These are phyloP conservation scores for Agrochola litura DNA, from an alignment of 2,888 invertebrate genomes.

Conservation along the genomic window DNA sequence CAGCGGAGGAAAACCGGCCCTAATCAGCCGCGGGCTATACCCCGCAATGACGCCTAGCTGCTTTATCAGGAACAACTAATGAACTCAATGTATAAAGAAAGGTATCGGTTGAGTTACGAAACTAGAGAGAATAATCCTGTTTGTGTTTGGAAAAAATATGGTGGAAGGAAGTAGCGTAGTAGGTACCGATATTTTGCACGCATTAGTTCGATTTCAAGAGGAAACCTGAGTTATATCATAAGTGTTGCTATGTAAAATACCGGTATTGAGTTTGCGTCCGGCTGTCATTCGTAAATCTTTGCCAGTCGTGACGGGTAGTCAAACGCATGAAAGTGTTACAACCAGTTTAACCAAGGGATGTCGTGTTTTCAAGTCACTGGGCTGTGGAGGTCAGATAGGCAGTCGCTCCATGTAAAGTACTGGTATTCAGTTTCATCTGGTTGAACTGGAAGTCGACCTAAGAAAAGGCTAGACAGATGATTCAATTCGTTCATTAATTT, in stretches of 20 bases:
- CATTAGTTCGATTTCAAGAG: background rate
- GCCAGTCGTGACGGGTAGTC: background rate
- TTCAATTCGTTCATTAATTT: too few species aligned
- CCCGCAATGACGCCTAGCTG: conserved; percentile 39
- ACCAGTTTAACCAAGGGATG: background rate
- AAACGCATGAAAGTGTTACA: background rate
- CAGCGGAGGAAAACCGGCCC: conserved; percentile 36
- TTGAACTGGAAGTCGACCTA: background rate
- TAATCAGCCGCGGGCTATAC: conserved; percentile 55
- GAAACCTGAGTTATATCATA: background rate
- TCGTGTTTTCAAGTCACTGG: background rate
- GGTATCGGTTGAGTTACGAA: conserved; percentile 26
- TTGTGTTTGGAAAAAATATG: conserved; percentile 3
- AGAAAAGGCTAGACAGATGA: background rate
- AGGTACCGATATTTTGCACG: too few species aligned
- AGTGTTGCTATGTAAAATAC: background rate
- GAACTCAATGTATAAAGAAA: conserved; percentile 60
- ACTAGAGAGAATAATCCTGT: conserved; percentile 2
- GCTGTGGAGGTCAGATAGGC: too few species aligned
- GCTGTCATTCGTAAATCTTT: background rate
- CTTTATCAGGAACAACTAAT: conserved; percentile 62
- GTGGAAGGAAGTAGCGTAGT: background rate
- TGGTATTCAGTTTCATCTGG: background rate
- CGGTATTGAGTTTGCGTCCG: background rate
- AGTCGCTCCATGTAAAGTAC: background rate